Conservation (phyloP, 2,797 vertebrate genomes). For the Spatula clypeata region DNA sequence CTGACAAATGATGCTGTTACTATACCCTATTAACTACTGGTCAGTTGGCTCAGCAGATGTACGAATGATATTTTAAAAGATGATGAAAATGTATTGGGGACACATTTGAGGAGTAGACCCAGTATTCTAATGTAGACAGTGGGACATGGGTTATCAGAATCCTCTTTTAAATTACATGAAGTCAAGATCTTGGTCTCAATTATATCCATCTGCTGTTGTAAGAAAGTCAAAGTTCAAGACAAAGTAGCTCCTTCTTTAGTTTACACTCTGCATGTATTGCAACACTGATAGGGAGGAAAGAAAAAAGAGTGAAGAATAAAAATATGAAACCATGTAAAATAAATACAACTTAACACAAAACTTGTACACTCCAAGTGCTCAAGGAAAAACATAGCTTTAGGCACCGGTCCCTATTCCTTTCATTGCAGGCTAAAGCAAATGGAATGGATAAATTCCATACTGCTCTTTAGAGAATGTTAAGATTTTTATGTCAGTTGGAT, state of each 20-base stretch:
- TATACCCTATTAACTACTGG: not conserved
- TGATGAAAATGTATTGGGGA: not conserved
- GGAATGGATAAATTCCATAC: not conserved
- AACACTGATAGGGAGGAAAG: not conserved
- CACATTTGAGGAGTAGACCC: not conserved
- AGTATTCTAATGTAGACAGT: not conserved
- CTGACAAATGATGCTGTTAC: not conserved
- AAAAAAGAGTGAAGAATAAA: not conserved
- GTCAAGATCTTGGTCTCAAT: not conserved
- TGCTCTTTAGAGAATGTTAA: constrained; percentile 22
- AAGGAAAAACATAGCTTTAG: not conserved
- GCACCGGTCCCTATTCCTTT: not conserved
- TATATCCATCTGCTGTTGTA: not conserved
- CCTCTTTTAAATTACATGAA: not conserved
- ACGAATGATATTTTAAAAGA: not conserved
- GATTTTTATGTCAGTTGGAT: constrained; percentile 51
- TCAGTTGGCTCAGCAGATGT: not conserved
- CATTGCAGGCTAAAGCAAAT: not conserved
- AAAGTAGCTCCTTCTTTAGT: not conserved
- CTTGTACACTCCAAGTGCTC: not conserved
- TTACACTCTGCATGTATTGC: accelerated
- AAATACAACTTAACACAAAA: not conserved
- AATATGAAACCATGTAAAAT: not conserved
- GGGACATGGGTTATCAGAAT: not conserved
- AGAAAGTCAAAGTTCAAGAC: not conserved